Percentiles rank a stretch among this genome's conserved stretches.
phyloP scores from a whole-genome alignment of 2,888 invertebrate genomes.

The Sarcophaga caerulescens region DNA sequence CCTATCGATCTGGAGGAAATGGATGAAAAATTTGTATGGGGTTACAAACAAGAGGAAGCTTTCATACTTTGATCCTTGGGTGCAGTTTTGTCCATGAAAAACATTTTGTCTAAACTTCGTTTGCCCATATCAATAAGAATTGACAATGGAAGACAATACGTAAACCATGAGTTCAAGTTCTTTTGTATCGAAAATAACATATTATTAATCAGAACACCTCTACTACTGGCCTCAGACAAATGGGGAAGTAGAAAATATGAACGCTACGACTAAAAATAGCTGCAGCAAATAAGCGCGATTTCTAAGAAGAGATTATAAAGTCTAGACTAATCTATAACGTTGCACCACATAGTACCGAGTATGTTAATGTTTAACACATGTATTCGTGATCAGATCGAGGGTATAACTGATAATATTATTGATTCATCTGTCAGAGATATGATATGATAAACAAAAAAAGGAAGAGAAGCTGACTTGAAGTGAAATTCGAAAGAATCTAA shows the following conservation, averaged over 20 bases:
- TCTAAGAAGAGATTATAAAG: slow-evolving; percentile 59
- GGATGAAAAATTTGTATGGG: too few species aligned
- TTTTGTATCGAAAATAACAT: too few species aligned
- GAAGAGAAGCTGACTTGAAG: background rate
- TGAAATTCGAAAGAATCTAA: slow-evolving; percentile 3
- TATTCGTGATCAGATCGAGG: slow-evolving; percentile 55
- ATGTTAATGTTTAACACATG: slow-evolving; percentile 51
- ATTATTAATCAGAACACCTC: slow-evolving; percentile 37
- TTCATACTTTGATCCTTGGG: background rate
- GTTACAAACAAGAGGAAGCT: too few species aligned
- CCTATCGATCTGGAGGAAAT: too few species aligned
- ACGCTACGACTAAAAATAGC: too few species aligned
- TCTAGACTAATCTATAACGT: slow-evolving; percentile 53
- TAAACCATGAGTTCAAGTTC: slow-evolving; percentile 33
- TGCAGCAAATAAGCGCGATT: slow-evolving; percentile 31
- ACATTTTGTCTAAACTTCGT: slow-evolving; percentile 62
- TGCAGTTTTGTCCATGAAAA: slow-evolving; percentile 41
- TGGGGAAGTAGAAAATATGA: slow-evolving; percentile 57
- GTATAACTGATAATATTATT: slow-evolving; percentile 27
- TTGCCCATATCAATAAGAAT: slow-evolving; percentile 50
- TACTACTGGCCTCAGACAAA: slow-evolving; percentile 60
- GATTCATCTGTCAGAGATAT: slow-evolving; percentile 51
- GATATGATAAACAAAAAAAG: slow-evolving; percentile 32
- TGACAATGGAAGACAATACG: slow-evolving; percentile 63
- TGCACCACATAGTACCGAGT: background rate